A percentile compares a stretch with the other conserved stretches of the same genome.
Evolutionary conservation across 2,797 vertebrate species (phyloP).

Genomic region (Limosa lapponica): DNA sequence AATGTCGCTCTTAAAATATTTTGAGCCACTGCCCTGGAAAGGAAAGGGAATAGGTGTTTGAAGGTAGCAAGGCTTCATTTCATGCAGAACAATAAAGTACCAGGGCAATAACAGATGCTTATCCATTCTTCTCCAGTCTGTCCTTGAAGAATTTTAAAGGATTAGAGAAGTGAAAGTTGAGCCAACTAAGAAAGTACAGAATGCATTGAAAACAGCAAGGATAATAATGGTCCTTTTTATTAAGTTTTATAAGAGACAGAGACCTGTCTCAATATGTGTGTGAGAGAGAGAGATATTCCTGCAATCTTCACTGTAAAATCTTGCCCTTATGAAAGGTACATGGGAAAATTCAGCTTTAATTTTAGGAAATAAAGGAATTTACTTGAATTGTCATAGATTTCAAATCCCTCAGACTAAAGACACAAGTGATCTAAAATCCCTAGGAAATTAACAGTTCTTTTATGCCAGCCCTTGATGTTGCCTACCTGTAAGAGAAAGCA

Average conservation of each 20-base stretch:
- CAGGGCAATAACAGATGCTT: not conserved
- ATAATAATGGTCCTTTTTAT: not conserved
- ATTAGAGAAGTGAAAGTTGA: not conserved
- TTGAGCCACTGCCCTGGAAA: slow-evolving; percentile 1
- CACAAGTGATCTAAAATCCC: not conserved
- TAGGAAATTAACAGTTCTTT: not conserved
- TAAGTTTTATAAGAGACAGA: not conserved
- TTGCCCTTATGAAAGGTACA: not conserved
- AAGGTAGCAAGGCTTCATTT: slow-evolving; percentile 45
- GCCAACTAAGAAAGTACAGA: not conserved
- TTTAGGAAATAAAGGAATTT: not conserved
- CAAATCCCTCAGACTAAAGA: not conserved
- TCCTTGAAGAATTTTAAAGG: slow-evolving; percentile 4
- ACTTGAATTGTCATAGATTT: not conserved
- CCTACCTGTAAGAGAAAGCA: not conserved
- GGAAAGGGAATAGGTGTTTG: slow-evolving; percentile 3
- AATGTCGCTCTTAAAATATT: not conserved
- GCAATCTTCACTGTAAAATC: not conserved
- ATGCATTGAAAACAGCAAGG: not conserved
- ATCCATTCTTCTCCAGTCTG: not conserved
- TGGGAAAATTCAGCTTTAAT: not conserved
- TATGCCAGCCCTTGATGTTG: not conserved
- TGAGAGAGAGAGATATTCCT: not conserved
- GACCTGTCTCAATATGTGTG: not conserved
- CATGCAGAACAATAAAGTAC: not conserved